Percentiles rank a stretch among this genome's conserved stretches.
phyloP scores from a whole-genome alignment of 35 echinoderm and acorn worm genomes.

The Patiria miniata region DNA sequence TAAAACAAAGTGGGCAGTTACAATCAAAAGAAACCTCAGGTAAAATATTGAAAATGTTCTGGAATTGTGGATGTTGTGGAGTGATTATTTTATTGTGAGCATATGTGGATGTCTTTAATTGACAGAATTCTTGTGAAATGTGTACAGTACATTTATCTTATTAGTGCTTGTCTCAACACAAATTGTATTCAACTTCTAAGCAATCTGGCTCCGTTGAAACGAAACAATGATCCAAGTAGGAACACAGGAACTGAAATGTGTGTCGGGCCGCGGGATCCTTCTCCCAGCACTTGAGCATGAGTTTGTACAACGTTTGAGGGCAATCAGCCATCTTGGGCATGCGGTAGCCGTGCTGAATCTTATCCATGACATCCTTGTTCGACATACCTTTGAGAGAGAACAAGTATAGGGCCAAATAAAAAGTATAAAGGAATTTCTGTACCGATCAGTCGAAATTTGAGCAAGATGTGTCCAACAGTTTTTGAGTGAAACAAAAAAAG shows the following conservation, averaged over 20 bases:
- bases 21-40: no score
- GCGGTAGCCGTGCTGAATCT: slow-evolving; percentile 86
- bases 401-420: no score
- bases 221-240: slow-evolving; percentile 93
- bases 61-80: no score
- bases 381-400: slow-evolving; percentile 74
- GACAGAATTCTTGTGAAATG: no score
- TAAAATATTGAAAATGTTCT: no score
- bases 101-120: no score
- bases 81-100: no score
- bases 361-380: slow-evolving; percentile 86
- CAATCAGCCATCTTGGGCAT: slow-evolving; percentile 83
- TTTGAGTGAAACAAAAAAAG: no score
- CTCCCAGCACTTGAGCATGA: slow-evolving; percentile 90
- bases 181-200: slow-evolving; percentile 67
- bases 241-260: slow-evolving; percentile 93
- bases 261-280: slow-evolving; percentile 78
- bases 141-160: no score
- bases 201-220: slow-evolving; percentile 88
- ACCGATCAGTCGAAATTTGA: not conserved
- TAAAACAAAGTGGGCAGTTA: no score
- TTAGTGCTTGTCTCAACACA: not conserved
- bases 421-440: slow-evolving; percentile 21
- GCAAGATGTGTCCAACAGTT: no score
- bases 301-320: slow-evolving; percentile 81